Base-by-base conservation (phyloP, 2,113 vertebrate genomes). In the Eira barbara region DNA sequence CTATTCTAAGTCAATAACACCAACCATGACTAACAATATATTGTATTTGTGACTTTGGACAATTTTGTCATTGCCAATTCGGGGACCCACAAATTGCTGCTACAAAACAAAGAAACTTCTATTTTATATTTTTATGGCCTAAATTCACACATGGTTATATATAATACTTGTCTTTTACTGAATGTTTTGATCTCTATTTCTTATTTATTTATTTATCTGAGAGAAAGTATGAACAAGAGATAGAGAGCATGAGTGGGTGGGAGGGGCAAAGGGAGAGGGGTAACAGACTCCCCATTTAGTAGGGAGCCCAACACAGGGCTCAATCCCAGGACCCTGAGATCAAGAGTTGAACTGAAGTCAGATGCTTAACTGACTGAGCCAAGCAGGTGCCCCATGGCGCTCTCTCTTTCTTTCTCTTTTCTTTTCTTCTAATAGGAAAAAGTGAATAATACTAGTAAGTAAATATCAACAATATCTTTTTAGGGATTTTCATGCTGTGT, bases 21-120 rank as follows among this genome's bases (percentile, higher is more conserved):
- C 84, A 89, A 59, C 49, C 47, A 85, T 94, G 96, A 94, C 95
- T 97, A 90, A 96, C 92, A 89, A 69, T 74, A 69, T 74, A 67
- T n/a, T 89, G 81, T 79, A 61, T 95, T 94, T 93, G 59, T 83
- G 95, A 93, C 65, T 91, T 47, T 82, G 95, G 93, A 85, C 76
- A 73, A 61, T 91, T 95, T 96, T 93, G 57, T 80, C 87, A 52
- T 61, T 83, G 67, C 36, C 36, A 81, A 63, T 79, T 96, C 59
- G 23, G 63, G 45, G 63, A 67, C 59, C 12, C 31, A 91, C 45
- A 94, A 20, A 71, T 67, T 81, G 76, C 89, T 73, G 25, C 49
- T 67, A 67, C 83, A 91, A 69, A 93, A 86, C 91, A 83, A 59
- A 63, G 34, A 90, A 79, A 57, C 29, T 4, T 94, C 36, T 42